Evolutionary conservation across 1,140 invertebrate species (phyloP).

Genomic region (Rhagoletis zephyria): DNA sequence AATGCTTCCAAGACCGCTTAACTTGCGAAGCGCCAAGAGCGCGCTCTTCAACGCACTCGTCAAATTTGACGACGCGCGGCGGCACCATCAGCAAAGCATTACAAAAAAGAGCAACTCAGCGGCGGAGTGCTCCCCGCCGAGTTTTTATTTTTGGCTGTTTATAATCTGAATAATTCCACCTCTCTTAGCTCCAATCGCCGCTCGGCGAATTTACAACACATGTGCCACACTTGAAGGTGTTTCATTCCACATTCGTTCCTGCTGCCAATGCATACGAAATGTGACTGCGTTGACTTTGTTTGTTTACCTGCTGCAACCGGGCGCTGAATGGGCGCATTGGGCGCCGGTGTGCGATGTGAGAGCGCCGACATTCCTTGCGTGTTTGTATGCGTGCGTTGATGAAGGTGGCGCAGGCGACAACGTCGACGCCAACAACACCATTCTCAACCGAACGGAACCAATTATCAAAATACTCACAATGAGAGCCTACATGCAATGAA

Average conservation of each 20-base stretch:
- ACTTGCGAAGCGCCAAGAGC: not conserved
- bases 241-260: slow-evolving; percentile 5
- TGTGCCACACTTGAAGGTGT: not conserved
- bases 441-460: not conserved
- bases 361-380: not conserved
- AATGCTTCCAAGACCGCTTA: too few relatives aligned
- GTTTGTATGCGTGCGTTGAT: not conserved
- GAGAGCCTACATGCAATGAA: not conserved
- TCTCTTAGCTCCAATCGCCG: not conserved
- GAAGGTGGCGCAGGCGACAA: not conserved
- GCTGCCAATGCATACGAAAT: not conserved
- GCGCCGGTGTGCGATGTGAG: not conserved
- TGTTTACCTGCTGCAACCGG: slow-evolving; percentile 24
- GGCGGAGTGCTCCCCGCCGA: not conserved
- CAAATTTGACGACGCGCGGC: not conserved
- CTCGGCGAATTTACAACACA: slow-evolving; percentile 12
- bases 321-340: not conserved
- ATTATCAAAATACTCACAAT: slow-evolving; percentile 8
- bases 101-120: not conserved
- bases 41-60: not conserved
- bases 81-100: not conserved
- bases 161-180: not conserved
- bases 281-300: not conserved
- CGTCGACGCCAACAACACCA: not conserved
- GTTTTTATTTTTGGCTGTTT: not conserved